Conservation (phyloP, 2,113 vertebrate genomes). For the Sapayoa aenigma region DNA sequence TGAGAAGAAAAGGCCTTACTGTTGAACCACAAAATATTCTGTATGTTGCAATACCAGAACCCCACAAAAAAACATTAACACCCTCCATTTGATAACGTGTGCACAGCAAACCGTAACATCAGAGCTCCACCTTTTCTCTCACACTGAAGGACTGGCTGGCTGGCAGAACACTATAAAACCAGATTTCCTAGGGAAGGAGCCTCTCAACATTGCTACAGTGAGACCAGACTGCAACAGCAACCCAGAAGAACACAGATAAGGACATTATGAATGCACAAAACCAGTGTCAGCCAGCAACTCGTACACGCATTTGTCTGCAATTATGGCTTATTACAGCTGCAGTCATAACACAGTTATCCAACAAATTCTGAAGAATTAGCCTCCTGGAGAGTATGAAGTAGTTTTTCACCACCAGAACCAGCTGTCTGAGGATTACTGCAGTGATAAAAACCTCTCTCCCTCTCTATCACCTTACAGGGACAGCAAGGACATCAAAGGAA, state of each 20-base stretch:
- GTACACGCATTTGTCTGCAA: conserved; percentile 23
- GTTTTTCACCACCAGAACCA: not conserved
- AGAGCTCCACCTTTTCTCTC: not conserved
- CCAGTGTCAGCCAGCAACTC: not conserved
- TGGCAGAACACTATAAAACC: not conserved
- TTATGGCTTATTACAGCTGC: not conserved
- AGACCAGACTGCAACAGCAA: not conserved
- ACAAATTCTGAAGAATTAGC: conserved; percentile 20
- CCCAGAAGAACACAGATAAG: not conserved
- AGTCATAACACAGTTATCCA: conserved; percentile 46
- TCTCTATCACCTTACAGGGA: not conserved
- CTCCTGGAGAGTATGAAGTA: conserved; percentile 30
- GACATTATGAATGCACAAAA: not conserved
- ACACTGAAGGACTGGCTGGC: not conserved
- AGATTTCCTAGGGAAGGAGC: not conserved
- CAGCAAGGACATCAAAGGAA: not conserved
- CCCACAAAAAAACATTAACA: not conserved
- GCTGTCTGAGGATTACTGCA: not conserved
- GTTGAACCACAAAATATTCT: not conserved
- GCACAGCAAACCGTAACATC: not conserved
- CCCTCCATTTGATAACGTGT: accelerated
- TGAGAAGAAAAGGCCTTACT: not conserved
- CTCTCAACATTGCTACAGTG: not conserved
- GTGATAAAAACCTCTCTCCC: not conserved
- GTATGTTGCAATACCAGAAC: not conserved